A percentile compares a stretch with the other conserved stretches of the same genome.
Conservation (phyloP, 92 coral and sea anemone species). For the Epizoanthus rinbou region DNA sequence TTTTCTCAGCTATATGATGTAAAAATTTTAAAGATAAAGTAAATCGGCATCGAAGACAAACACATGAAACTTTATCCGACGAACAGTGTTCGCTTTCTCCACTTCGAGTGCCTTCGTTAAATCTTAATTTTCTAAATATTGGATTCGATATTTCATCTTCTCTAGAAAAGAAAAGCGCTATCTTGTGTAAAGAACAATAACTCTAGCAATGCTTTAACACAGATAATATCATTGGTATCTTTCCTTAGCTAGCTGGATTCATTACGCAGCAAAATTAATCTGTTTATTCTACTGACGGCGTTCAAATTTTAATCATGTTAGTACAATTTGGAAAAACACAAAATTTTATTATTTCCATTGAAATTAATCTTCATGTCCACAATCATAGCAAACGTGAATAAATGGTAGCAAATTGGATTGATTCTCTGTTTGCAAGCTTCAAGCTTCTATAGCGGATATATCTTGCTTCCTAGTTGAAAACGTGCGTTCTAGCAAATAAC, state of each 20-base stretch:
- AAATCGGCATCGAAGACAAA: too few relatives aligned
- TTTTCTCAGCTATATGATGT: too few relatives aligned
- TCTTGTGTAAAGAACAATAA: neutral
- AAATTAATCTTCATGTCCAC: neutral
- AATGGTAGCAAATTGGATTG: neutral
- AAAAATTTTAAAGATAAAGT: too few relatives aligned
- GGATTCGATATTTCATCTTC: neutral
- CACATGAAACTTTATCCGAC: too few relatives aligned
- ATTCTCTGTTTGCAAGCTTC: neutral
- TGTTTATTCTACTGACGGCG: slow-evolving; percentile 9
- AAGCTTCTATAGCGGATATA: neutral
- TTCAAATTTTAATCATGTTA: neutral
- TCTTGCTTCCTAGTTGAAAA: neutral
- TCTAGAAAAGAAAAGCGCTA: neutral
- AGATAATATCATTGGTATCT: neutral
- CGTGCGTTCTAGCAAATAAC: neutral
- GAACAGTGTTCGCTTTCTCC: too few relatives aligned
- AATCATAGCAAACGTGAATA: slow-evolving; percentile 13
- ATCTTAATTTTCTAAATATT: neutral
- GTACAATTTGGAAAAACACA: neutral
- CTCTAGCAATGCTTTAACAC: neutral
- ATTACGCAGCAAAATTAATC: neutral
- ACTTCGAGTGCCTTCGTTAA: too few relatives aligned
- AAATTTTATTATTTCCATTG: neutral
- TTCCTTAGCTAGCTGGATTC: neutral